Base-by-base conservation (phyloP, 2,888 invertebrate species). In the Resseliella maxima region DNA sequence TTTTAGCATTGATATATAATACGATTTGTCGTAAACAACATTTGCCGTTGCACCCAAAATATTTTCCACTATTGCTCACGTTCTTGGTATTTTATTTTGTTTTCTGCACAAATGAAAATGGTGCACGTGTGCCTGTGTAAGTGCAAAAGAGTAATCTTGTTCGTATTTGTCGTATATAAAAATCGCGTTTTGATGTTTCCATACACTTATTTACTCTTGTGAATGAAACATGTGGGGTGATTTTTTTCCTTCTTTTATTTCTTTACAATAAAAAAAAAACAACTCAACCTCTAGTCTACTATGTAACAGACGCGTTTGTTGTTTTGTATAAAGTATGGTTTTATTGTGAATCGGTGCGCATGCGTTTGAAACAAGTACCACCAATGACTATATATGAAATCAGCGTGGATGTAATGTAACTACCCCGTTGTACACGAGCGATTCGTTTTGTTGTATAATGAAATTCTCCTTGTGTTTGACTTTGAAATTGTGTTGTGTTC, bases 181-280 rank as follows among this genome's bases (percentile, higher is more conserved):
- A 15, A 50, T 50, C 46, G 46, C 46, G 15, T 8, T 50, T 18
- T 18, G 18, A 41, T 41, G 41, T 41, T 31, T 72, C 31, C 31
- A 12, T 2, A 15, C 15, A 31, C 12, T 27, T 72, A 72, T 72
- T 72, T n/a, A n/a, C n/a, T n/a, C 31, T 31, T 72, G 35, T 72
- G 72, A 72, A 72, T 72, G 72, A 15, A 72, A 59, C 72, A 72
- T 72, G 72, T 72, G 72, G 72, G 72, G 72, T 72, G 72, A 27
- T 31, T 72, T 72, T 72, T 15, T n/a, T n/a, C n/a, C n/a, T n/a
- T n/a, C n/a, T n/a, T n/a, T n/a, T n/a, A n/a, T n/a, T n/a, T 41
- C 12, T 41, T 41, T 12, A 5, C 59, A 10, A 31, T 2, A 31
- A 1, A 2, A 72, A 72, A 59, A 59, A n/a, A 59, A 59, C 59